phyloP scores from a whole-genome alignment of 64 coral and sea anemone species.

The Stylophora pistillata region DNA sequence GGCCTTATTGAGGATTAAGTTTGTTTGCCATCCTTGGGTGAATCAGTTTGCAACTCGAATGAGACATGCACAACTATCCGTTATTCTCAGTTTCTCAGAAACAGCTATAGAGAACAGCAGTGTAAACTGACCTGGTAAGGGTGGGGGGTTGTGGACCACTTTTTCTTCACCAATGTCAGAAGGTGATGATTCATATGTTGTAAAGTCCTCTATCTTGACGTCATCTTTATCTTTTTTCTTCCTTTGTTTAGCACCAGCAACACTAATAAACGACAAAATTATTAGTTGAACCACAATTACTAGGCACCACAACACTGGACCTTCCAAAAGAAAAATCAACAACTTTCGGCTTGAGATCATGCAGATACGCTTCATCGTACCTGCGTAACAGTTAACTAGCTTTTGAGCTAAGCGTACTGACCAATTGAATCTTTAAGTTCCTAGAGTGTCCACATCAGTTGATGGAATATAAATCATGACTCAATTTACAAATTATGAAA shows the following conservation, averaged over 20 bases:
- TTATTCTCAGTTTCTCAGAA: background rate
- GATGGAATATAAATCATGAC: too few species aligned
- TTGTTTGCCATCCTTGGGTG: too few species aligned
- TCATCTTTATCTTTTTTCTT: conserved; percentile 39
- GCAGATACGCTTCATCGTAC: too few species aligned
- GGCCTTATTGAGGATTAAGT: too few species aligned
- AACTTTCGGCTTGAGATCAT: too few species aligned
- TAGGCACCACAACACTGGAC: background rate
- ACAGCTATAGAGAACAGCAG: background rate
- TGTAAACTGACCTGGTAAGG: background rate
- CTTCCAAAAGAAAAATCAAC: too few species aligned
- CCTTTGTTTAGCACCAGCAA: conserved; percentile 15
- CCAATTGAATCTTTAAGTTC: too few species aligned
- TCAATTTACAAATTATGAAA: background rate
- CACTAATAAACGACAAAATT: background rate
- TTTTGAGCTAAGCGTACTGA: too few species aligned
- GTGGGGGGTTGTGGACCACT: background rate
- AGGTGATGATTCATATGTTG: background rate
- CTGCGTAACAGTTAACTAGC: too few species aligned
- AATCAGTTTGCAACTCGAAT: background rate
- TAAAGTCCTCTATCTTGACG: conserved; percentile 16
- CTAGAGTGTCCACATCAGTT: too few species aligned
- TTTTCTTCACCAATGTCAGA: background rate
- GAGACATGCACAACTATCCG: background rate
- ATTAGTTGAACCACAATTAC: background rate